These are phyloP conservation scores for Diplosoma virens DNA, from an alignment of 23 tunicate species.

Conservation along the genomic window DNA sequence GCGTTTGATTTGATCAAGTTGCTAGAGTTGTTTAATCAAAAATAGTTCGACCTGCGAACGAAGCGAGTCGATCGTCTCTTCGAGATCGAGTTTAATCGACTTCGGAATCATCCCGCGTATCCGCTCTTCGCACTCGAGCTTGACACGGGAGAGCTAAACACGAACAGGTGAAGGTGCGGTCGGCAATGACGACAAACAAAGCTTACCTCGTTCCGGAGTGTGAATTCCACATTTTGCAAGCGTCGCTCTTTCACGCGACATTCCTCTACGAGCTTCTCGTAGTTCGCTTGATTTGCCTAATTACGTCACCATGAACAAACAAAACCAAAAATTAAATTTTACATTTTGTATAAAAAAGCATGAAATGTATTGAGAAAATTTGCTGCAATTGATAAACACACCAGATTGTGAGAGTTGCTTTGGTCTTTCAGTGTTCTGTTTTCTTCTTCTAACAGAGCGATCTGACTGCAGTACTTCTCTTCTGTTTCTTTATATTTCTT, in stretches of 20 bases:
- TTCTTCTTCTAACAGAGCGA: conserved; percentile 44
- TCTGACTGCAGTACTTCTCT: conserved; percentile 32
- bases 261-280: conserved; percentile 53
- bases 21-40: too few species aligned
- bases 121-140: conserved; percentile 81
- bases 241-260: conserved; percentile 44
- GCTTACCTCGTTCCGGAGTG: conserved; percentile 57
- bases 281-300: conserved; percentile 34
- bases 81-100: conserved; percentile 71
- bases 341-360: too few species aligned
- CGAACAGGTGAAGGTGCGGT: too few species aligned
- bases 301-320: not conserved
- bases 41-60: conserved; percentile 73
- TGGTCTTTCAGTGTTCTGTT: conserved; percentile 18
- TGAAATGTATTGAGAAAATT: not conserved
- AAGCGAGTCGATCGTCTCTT: conserved; percentile 70
- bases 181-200: too few species aligned
- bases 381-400: too few species aligned
- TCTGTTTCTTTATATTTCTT: conserved; percentile 36
- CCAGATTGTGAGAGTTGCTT: conserved; percentile 25
- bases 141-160: conserved; percentile 53
- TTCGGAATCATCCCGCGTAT: conserved; percentile 68
- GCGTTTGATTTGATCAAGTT: not conserved
- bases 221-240: conserved; percentile 54
- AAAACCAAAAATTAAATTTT: not conserved